Conservation (phyloP, 2,113 vertebrate species). For the Burhinus bistriatus region DNA sequence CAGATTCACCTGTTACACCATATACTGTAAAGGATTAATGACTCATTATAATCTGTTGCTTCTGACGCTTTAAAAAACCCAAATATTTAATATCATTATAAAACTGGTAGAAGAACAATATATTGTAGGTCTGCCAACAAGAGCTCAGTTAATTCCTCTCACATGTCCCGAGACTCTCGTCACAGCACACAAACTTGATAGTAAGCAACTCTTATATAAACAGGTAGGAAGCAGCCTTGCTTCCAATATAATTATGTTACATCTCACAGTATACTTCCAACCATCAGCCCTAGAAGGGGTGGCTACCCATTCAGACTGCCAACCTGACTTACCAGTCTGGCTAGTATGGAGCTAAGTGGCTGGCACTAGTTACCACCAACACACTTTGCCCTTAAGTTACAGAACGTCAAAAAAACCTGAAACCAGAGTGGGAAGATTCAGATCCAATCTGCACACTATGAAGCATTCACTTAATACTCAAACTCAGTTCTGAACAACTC, state of each 20-base stretch:
- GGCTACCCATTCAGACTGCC: background rate
- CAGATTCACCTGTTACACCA: background rate
- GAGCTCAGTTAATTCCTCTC: background rate
- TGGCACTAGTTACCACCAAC: background rate
- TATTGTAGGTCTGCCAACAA: background rate
- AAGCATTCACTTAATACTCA: background rate
- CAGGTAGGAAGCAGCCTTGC: background rate
- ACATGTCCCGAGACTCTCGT: background rate
- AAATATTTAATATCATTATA: background rate
- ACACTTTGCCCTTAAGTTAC: background rate
- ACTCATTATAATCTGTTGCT: background rate
- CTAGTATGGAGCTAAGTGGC: background rate
- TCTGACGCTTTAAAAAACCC: background rate
- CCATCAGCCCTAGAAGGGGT: background rate
- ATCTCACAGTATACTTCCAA: background rate
- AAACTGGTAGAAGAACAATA: background rate
- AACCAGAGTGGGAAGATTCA: background rate
- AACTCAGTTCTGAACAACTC: background rate
- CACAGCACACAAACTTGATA: rapidly evolving
- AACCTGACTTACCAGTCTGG: background rate
- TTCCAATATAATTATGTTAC: background rate
- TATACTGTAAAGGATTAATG: background rate
- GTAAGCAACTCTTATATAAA: background rate
- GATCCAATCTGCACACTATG: background rate
- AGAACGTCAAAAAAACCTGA: background rate